phyloP scores from a whole-genome alignment of 2,888 invertebrate species.

The Melitaea athalia region DNA sequence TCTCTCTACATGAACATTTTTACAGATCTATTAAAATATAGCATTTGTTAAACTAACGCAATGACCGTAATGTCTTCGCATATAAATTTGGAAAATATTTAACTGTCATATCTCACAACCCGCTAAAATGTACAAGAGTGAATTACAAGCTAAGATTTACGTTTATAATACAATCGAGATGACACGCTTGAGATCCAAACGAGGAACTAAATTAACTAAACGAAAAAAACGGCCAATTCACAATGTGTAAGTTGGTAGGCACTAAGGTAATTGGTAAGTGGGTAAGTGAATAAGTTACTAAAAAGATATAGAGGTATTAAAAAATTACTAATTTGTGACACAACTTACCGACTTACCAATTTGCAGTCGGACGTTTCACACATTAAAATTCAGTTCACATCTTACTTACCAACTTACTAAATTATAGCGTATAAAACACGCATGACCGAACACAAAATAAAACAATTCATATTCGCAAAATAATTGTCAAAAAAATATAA shows the following conservation, averaged over 20 bases:
- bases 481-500: constrained; percentile 22
- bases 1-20: constrained; percentile 27
- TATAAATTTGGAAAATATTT: constrained; percentile 37
- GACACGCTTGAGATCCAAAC: constrained; percentile 70
- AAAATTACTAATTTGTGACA: too few relatives aligned
- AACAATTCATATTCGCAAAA: neutral
- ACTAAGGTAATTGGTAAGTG: neutral
- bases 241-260: neutral
- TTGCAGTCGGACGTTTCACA: neutral
- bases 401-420: neutral
- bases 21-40: constrained; percentile 31
- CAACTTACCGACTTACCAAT: too few relatives aligned
- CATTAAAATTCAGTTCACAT: neutral
- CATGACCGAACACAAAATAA: constrained; percentile 29
- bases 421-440: constrained; percentile 30
- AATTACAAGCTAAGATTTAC: neutral
- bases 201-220: constrained; percentile 63
- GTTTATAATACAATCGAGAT: constrained; percentile 61
- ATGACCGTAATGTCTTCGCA: constrained; percentile 19
- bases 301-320: too few relatives aligned
- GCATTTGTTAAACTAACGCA: constrained; percentile 23
- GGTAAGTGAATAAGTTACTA: neutral
- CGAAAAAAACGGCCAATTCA: neutral
- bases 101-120: constrained; percentile 61
- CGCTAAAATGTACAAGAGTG: constrained; percentile 43